Percentiles rank a stretch among this genome's conserved stretches.
Conservation (phyloP, 2,797 vertebrate species). For the Characodon lateralis region DNA sequence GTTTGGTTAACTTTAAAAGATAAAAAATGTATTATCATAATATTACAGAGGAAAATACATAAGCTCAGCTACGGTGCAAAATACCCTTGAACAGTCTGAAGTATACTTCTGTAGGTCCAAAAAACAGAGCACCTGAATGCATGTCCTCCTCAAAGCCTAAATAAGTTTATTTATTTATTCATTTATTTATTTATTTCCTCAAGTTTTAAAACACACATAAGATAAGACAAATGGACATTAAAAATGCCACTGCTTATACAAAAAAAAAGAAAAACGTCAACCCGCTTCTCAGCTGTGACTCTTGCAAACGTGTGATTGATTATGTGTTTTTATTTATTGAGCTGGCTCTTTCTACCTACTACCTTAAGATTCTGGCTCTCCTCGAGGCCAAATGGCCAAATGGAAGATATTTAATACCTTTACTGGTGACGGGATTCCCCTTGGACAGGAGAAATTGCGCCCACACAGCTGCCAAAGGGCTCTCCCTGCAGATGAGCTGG, state of each 20-base stretch:
- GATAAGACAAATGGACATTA: slow-evolving; percentile 5
- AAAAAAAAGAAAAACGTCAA: slow-evolving; percentile 20
- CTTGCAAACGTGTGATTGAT: slow-evolving; percentile 41
- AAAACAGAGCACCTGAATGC: neutral
- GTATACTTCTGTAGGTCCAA: neutral
- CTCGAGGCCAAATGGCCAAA: slow-evolving; percentile 58
- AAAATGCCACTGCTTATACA: slow-evolving; percentile 20
- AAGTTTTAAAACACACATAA: neutral
- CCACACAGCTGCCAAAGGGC: slow-evolving; percentile 65
- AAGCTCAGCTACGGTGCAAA: neutral
- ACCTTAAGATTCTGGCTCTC: slow-evolving; percentile 48
- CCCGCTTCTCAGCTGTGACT: slow-evolving; percentile 25
- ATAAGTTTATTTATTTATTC: neutral
- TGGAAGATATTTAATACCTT: slow-evolving; percentile 75
- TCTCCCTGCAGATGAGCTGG: slow-evolving; percentile 76
- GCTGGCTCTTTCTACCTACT: slow-evolving; percentile 39
- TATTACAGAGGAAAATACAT: neutral
- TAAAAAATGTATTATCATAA: neutral
- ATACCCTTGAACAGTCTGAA: neutral
- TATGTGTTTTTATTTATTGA: slow-evolving; percentile 55
- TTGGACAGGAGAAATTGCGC: slow-evolving; percentile 56
- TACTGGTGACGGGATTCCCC: slow-evolving; percentile 69
- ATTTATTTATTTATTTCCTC: too few species aligned
- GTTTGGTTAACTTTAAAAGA: slow-evolving; percentile 34
- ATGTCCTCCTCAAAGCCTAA: neutral